phyloP scores from a whole-genome alignment of 1,140 invertebrate species.

The Teleopsis dalmanni region DNA sequence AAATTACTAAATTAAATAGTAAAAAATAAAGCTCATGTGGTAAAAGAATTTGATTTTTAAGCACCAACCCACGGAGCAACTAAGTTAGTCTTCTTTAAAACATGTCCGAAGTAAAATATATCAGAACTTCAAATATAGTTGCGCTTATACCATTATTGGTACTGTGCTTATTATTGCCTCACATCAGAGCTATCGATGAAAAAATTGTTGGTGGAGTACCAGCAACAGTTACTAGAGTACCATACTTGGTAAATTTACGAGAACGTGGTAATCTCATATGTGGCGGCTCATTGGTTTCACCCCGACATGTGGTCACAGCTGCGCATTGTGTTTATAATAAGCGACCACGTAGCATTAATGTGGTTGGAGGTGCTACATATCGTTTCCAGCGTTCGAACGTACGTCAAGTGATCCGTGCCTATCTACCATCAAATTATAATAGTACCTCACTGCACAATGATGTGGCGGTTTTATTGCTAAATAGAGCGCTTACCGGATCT shows the following conservation, averaged over 20 bases:
- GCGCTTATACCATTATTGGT: too few relatives aligned
- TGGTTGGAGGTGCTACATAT: slow-evolving; percentile 23
- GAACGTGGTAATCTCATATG: slow-evolving; percentile 22
- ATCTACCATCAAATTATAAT: slow-evolving; percentile 25
- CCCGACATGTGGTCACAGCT: slow-evolving; percentile 28
- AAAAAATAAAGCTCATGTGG: too few relatives aligned
- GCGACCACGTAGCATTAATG: slow-evolving; percentile 14
- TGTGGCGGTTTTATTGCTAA: slow-evolving; percentile 29
- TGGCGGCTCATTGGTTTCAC: slow-evolving; percentile 24
- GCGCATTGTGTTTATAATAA: slow-evolving; percentile 32
- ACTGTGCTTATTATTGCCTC: too few relatives aligned
- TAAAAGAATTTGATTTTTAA: too few relatives aligned
- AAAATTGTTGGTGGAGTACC: slow-evolving; percentile 25
- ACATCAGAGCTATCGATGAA: too few relatives aligned
- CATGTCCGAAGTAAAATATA: too few relatives aligned
- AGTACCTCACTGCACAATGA: slow-evolving; percentile 22
- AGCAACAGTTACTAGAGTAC: slow-evolving; percentile 25
- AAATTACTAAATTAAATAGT: too few relatives aligned
- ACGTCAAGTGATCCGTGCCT: slow-evolving; percentile 21
- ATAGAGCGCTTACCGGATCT: slow-evolving; percentile 16
- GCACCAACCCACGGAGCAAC: too few relatives aligned
- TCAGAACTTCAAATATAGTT: too few relatives aligned
- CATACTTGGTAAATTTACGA: slow-evolving; percentile 29
- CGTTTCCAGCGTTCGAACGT: slow-evolving; percentile 20
- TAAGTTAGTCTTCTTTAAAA: too few relatives aligned